A percentile compares a stretch with the other conserved stretches of the same genome.
Evolutionary conservation across 2,113 vertebrate species (phyloP).

Genomic region (Neogale vison): DNA sequence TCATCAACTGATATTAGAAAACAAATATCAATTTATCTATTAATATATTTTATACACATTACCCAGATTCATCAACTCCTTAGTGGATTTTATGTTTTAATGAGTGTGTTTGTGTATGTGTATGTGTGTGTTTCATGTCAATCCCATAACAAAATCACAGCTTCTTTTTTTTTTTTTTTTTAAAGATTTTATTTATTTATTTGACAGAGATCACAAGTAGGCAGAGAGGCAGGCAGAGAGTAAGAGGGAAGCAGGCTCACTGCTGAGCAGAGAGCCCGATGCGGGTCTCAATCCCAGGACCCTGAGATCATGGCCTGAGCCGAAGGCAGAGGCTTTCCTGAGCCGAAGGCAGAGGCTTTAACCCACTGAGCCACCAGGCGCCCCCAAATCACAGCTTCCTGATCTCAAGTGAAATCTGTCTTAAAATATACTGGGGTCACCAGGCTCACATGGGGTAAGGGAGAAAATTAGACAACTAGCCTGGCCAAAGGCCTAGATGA

Average conservation of each 20-base stretch:
- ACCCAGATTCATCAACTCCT: not conserved
- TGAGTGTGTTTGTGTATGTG: no score
- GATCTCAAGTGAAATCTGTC: not conserved
- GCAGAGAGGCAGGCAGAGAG: no score
- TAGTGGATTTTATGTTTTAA: not conserved
- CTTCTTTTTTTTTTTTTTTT: not conserved
- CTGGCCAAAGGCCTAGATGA: not conserved
- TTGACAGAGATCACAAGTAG: no score
- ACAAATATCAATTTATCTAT: not conserved
- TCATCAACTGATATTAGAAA: not conserved
- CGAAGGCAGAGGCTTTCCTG: no score
- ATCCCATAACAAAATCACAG: not conserved
- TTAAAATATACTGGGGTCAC: not conserved
- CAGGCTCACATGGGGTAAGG: not conserved
- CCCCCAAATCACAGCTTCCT: conserved; percentile 1
- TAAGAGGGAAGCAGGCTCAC: no score
- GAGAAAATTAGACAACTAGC: not conserved
- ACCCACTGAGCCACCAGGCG: no score
- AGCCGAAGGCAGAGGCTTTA: no score
- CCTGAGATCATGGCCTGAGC: no score
- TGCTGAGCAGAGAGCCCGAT: no score
- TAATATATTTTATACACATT: not conserved
- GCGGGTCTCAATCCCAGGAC: no score
- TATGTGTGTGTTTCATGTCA: not conserved
- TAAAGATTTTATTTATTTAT: no score